Evolutionary conservation across 2,888 invertebrate species (phyloP).

Genomic region (Apoderus coryli): DNA sequence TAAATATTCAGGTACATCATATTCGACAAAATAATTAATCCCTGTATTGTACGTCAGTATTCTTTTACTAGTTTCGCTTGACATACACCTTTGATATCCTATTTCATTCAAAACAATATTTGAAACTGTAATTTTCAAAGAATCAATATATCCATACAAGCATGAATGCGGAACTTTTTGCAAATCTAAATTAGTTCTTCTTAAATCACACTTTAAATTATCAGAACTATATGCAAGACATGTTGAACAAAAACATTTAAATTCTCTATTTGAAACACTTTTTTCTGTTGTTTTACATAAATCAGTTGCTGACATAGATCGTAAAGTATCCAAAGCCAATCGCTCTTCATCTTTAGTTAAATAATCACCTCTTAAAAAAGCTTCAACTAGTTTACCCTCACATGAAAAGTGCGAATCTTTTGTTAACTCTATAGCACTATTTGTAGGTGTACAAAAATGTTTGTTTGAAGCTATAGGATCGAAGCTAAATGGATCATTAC

Average conservation of each 20-base stretch:
- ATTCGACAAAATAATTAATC: conserved; percentile 38
- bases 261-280: conserved; percentile 15
- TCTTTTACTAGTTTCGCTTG: conserved; percentile 18
- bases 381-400: conserved; percentile 22
- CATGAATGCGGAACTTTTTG: neutral
- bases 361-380: conserved; percentile 31
- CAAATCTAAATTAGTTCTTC: too few relatives aligned
- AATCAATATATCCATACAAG: conserved; percentile 29
- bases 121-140: conserved; percentile 32
- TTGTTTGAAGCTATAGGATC: conserved; percentile 20
- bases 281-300: conserved; percentile 25
- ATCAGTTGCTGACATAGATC: conserved; percentile 30
- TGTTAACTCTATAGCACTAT: conserved; percentile 7
- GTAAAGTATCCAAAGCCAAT: conserved; percentile 30
- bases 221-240: conserved; percentile 25
- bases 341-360: conserved; percentile 31
- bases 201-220: conserved; percentile 20
- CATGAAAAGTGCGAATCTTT: neutral
- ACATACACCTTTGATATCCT: conserved; percentile 31
- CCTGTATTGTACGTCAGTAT: too few relatives aligned
- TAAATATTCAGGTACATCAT: conserved; percentile 29
- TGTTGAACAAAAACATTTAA: conserved; percentile 26
- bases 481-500: conserved; percentile 28
- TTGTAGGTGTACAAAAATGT: conserved; percentile 16
- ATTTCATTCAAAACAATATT: conserved; percentile 32